Evolutionary conservation across 2,113 vertebrate species (phyloP), one percentile per base, ranked within the genome.

Genomic region (Hydrochoerus hydrochaeris): DNA sequence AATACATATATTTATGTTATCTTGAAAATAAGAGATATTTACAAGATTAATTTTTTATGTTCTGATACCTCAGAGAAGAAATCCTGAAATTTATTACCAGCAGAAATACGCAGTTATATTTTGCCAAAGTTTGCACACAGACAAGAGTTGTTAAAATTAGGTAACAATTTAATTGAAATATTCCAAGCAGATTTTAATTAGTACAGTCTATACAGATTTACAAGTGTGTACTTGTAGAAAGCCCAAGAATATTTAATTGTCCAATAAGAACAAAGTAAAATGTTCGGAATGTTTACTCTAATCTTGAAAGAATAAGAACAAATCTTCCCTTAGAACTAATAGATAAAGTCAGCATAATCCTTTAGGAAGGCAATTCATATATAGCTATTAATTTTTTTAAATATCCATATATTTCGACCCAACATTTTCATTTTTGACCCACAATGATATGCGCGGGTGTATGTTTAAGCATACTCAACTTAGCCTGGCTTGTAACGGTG

Each of bases 11-110:
- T 26, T 57, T 90, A 44, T 38, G 69, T 65, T 80, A 67, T n/a
- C 19, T 5, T 38, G 63, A 52, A 90, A 97, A 92, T 60, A 96
- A 63, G 83, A 83, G 75, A 63, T 90, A 89, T 80, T 90, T 49
- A 71, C 26, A 75, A 88, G 88, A 49, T 85, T 57, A 82, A 71
- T 69, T 88, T 90, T 60, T 19, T 46, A 75, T 65, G 90, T 85
- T 85, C 32, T 88, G 49, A 49, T 35, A 54, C 12, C 13, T 92
- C 41, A 85, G 82, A 95, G 65, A 49, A 78, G 83, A 91, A 92
- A 95, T 85, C n/a, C 44, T 77, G 91, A 94, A 91, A 96, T 58
- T 9, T 87, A 38, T 75, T 35, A 85, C 67, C n/a, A 71, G 41
- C 24, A 90, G 58, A 94, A 92, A 88, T 49, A 83, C 1, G 60